These are phyloP conservation scores for Pseudococcus longispinus DNA, from an alignment of 2,888 invertebrate genomes.

Conservation along the genomic window DNA sequence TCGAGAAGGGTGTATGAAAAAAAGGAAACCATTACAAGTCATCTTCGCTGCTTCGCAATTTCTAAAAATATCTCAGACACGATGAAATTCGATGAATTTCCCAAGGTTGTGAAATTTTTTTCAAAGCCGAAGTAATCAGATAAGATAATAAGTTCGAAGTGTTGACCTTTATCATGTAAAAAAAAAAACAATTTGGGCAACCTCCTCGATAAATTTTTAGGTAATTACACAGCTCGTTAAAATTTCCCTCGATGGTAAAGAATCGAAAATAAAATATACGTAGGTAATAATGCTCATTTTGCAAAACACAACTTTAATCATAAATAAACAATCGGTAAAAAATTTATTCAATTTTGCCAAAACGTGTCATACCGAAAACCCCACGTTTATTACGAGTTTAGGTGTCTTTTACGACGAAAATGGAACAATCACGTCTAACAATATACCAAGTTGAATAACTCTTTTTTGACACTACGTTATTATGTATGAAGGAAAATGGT, in stretches of 20 bases:
- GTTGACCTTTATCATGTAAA: neutral
- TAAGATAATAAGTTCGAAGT: neutral
- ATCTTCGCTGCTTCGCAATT: neutral
- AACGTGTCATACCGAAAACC: neutral
- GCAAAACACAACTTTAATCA: neutral
- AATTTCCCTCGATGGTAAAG: neutral
- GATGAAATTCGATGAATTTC: neutral
- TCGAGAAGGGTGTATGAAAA: neutral
- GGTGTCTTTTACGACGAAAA: neutral
- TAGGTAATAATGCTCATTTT: neutral
- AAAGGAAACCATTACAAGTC: neutral
- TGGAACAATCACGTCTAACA: conserved; percentile 20
- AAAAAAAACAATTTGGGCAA: neutral
- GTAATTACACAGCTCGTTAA: neutral
- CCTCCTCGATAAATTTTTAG: neutral
- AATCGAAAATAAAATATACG: neutral
- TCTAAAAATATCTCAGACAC: neutral
- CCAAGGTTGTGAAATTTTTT: neutral
- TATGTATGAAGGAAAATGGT: conserved; percentile 34
- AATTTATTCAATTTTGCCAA: neutral
- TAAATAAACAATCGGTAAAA: neutral
- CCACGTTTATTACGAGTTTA: neutral
- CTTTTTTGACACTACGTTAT: conserved; percentile 5
- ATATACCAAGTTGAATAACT: conserved; percentile 12
- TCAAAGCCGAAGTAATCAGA: neutral